Percentiles rank a stretch among this genome's conserved stretches.
phyloP scores from a whole-genome alignment of 2,888 invertebrate species.

The Machimus atricapillus region DNA sequence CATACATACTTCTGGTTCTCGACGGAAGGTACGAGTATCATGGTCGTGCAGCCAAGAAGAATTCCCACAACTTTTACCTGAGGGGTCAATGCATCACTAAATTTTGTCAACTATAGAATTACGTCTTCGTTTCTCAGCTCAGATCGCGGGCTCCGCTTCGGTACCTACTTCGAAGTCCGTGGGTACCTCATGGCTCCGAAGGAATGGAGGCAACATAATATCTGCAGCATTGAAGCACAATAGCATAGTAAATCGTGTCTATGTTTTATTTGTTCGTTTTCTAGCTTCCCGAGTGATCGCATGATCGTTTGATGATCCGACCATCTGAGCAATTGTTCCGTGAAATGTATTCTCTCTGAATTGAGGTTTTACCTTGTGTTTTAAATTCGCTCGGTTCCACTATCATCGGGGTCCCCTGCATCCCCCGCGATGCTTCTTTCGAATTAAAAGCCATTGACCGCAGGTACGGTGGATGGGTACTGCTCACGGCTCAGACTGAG shows the following conservation, averaged over 20 bases:
- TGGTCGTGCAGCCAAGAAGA: not conserved
- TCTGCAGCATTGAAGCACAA: constrained; percentile 11
- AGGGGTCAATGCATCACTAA: constrained; percentile 23
- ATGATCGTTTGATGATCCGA: constrained; percentile 20
- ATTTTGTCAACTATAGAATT: constrained; percentile 28
- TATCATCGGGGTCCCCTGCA: not conserved
- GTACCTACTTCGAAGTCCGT: not conserved
- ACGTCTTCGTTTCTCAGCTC: not conserved
- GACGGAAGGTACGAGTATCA: not conserved
- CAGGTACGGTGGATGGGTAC: constrained; percentile 7
- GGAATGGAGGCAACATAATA: not conserved
- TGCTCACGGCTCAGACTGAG: not conserved
- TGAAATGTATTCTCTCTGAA: constrained; percentile 31
- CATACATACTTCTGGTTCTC: not conserved
- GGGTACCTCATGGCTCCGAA: not conserved
- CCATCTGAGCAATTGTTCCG: constrained; percentile 31
- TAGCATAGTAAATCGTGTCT: constrained; percentile 20
- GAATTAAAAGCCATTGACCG: constrained; percentile 33
- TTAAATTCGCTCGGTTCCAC: not conserved
- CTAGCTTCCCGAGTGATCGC: not conserved
- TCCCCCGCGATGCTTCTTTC: not conserved
- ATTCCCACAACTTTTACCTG: constrained; percentile 26
- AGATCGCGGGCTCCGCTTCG: not conserved
- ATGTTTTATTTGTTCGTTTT: not conserved
- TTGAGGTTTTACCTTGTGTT: constrained; percentile 13